These are phyloP conservation scores for Hippocampus guttulatus DNA, from an alignment of 2,113 vertebrate genomes.

Conservation along the genomic window DNA sequence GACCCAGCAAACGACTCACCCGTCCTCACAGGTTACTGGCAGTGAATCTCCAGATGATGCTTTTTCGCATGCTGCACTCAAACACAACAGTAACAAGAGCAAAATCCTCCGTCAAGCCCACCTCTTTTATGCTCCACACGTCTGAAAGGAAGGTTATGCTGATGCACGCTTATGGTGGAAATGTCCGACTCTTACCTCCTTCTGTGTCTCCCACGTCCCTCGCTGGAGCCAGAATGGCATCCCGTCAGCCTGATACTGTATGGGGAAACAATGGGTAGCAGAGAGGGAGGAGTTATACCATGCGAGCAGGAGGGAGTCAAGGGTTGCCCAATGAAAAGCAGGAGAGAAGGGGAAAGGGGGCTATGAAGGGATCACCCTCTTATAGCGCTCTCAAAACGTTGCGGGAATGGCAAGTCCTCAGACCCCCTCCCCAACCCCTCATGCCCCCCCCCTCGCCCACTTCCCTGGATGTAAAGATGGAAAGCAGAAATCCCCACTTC, in stretches of 20 bases:
- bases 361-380: conserved; percentile 45
- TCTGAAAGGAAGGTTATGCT: neutral
- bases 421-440: neutral
- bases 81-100: conserved; percentile 16
- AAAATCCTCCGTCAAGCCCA: neutral
- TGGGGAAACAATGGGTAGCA: conserved; percentile 67
- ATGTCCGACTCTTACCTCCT: conserved; percentile 60
- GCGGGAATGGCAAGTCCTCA: conserved; percentile 60
- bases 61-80: conserved; percentile 1
- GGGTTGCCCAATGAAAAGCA: conserved; percentile 52
- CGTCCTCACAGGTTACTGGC: neutral
- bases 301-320: conserved; percentile 55
- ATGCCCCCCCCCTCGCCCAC: neutral
- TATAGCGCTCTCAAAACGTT: conserved; percentile 59
- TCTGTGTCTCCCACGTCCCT: conserved; percentile 50
- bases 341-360: conserved; percentile 23
- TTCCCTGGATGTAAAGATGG: conserved; percentile 45
- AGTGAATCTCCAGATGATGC: conserved; percentile 9
- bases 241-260: conserved; percentile 67
- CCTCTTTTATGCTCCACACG: neutral
- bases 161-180: conserved; percentile 15
- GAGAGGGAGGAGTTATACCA: conserved; percentile 60
- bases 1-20: conserved; percentile 17
- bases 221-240: conserved; percentile 60
- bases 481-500: conserved; percentile 57